phyloP scores from a whole-genome alignment of 2,113 vertebrate species.

The Opisthocomus hoazin region DNA sequence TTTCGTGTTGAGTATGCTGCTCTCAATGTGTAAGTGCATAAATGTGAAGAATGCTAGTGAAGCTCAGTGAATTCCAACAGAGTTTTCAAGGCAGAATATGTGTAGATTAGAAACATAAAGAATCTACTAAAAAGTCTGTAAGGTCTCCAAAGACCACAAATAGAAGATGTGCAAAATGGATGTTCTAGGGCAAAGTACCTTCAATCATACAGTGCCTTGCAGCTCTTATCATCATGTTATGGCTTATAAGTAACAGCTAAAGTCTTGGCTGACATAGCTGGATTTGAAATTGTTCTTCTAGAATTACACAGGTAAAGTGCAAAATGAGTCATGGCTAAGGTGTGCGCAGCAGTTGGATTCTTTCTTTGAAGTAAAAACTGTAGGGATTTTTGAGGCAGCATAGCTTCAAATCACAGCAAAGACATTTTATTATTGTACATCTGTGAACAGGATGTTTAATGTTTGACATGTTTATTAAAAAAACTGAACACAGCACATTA shows the following conservation, averaged over 20 bases:
- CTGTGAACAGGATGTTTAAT: constrained; percentile 27
- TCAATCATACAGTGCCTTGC: background rate
- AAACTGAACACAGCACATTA: constrained; percentile 4
- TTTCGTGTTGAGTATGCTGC: background rate
- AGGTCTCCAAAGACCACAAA: background rate
- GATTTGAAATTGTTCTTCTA: background rate
- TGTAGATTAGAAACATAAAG: background rate
- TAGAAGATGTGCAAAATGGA: background rate
- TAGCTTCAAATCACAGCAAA: background rate
- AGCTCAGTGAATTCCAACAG: background rate
- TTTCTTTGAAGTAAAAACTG: background rate
- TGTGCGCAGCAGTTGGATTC: background rate
- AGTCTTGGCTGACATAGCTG: background rate
- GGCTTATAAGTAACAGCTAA: background rate
- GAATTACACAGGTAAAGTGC: fast-evolving
- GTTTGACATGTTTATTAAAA: constrained; percentile 57
- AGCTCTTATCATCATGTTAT: background rate
- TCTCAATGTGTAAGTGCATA: background rate
- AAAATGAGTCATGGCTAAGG: background rate
- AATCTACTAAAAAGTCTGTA: background rate
- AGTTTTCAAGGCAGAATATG: background rate
- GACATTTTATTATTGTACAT: constrained; percentile 18
- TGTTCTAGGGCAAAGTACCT: background rate
- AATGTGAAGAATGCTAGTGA: background rate
- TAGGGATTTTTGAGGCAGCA: background rate